phyloP scores from a whole-genome alignment of 2,888 invertebrate species.

The Trichogramma dendrolimi region DNA sequence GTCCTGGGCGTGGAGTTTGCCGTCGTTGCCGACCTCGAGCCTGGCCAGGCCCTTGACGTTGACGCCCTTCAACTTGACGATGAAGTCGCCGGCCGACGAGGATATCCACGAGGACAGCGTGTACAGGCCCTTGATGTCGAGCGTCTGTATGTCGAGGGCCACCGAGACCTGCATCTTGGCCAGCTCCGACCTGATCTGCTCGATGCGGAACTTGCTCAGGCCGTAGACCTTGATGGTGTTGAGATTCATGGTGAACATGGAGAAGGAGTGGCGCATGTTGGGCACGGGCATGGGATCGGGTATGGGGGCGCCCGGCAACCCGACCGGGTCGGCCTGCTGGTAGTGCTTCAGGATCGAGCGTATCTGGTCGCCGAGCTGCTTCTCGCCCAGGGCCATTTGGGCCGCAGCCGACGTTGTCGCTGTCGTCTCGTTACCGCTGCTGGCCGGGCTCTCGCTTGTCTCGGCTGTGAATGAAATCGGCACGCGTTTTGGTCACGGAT shows the following conservation, averaged over 20 bases:
- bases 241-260: conserved; percentile 67
- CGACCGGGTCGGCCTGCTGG: conserved; percentile 74
- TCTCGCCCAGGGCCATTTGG: conserved; percentile 56
- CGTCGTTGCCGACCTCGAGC: conserved; percentile 69
- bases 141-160: conserved; percentile 65
- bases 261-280: conserved; percentile 69
- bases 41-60: conserved; percentile 65
- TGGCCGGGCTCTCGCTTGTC: background rate
- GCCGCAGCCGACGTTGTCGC: conserved; percentile 25
- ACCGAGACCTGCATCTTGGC: conserved; percentile 74
- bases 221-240: conserved; percentile 70
- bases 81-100: conserved; percentile 72
- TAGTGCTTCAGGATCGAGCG: conserved; percentile 70
- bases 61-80: conserved; percentile 69
- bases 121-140: conserved; percentile 73
- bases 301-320: conserved; percentile 73
- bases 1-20: conserved; percentile 71
- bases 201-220: conserved; percentile 72
- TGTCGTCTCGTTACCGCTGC: background rate
- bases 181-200: conserved; percentile 67
- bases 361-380: conserved; percentile 69
- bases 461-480: too few species aligned
- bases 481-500: too few species aligned
- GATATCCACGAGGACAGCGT: conserved; percentile 68
- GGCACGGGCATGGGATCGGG: conserved; percentile 79